Percentiles rank a stretch among this genome's conserved stretches.
phyloP scores from a whole-genome alignment of 2,113 vertebrate genomes.

The Cyrtonyx montezumae region DNA sequence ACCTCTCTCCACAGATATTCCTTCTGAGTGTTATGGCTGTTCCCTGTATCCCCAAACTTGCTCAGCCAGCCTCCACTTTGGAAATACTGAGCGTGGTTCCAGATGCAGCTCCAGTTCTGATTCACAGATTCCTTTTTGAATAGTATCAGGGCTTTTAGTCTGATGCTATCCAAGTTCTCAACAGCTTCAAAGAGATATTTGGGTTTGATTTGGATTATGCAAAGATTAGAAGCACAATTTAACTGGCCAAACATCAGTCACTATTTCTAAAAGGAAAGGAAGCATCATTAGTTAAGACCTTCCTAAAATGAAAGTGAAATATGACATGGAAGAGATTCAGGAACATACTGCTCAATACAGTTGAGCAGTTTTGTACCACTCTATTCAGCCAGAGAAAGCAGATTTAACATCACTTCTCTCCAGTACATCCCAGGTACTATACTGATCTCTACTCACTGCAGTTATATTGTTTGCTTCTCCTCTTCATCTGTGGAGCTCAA shows the following conservation, averaged over 20 bases:
- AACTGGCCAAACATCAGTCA: background rate
- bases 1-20: background rate
- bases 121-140: background rate
- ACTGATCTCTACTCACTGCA: background rate
- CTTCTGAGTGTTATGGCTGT: background rate
- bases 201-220: background rate
- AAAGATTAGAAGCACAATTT: background rate
- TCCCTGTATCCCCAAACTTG: background rate
- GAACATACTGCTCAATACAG: background rate
- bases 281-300: background rate
- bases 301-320: slow-evolving; percentile 24
- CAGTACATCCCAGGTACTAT: background rate
- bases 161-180: background rate
- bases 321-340: background rate
- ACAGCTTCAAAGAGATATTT: slow-evolving; percentile 18
- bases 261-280: background rate
- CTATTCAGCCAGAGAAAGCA: background rate
- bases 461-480: background rate
- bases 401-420: background rate
- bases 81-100: background rate
- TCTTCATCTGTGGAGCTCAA: background rate
- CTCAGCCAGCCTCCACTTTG: background rate
- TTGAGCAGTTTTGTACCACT: background rate
- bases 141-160: background rate
- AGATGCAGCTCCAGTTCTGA: background rate